Percentiles rank a stretch among this genome's conserved stretches.
phyloP scores from a whole-genome alignment of 2,797 vertebrate species.

The Xiphophorus birchmanni region DNA sequence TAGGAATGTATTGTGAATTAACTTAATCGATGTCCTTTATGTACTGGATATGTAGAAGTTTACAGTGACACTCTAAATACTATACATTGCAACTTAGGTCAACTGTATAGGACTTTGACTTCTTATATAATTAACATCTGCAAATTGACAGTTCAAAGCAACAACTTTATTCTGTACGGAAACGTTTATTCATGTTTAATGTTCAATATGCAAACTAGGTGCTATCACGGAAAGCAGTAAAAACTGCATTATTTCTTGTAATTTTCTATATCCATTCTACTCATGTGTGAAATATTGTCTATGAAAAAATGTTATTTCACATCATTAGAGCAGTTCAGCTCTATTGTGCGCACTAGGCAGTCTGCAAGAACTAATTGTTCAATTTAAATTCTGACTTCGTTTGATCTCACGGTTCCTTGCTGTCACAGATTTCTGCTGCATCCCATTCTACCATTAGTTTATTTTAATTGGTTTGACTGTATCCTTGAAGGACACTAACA shows the following conservation, averaged over 20 bases:
- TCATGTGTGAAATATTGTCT: slow-evolving; percentile 3
- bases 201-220: background rate
- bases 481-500: background rate
- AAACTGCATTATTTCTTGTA: background rate
- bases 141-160: background rate
- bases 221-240: background rate
- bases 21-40: background rate
- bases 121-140: background rate
- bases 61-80: background rate
- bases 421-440: slow-evolving; percentile 15
- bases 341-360: slow-evolving; percentile 14
- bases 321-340: slow-evolving; percentile 1
- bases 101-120: background rate
- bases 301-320: background rate
- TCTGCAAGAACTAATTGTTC: slow-evolving; percentile 23
- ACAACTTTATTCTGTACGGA: background rate
- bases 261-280: background rate
- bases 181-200: background rate
- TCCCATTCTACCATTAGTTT: slow-evolving; percentile 20
- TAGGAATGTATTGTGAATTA: slow-evolving; percentile 9
- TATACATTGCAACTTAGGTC: background rate
- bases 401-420: slow-evolving; percentile 18
- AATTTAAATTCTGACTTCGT: slow-evolving; percentile 34
- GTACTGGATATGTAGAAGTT: background rate
- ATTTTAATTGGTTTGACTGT: slow-evolving; percentile 2